Base-by-base conservation (phyloP, 2,888 invertebrate species). In the Andrena fulva region DNA sequence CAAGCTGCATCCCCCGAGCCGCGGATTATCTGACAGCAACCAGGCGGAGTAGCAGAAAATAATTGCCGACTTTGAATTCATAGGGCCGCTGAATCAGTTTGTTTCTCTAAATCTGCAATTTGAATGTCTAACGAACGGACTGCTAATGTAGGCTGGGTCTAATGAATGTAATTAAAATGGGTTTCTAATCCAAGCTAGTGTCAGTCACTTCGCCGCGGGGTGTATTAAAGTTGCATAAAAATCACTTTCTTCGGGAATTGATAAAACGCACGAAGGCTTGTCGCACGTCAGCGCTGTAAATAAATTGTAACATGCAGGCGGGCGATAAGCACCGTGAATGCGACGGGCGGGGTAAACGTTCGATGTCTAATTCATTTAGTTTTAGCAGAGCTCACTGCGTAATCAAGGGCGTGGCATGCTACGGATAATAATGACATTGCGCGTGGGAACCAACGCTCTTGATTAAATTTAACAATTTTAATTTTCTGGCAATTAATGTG, bases 21-120 rank as follows among this genome's bases (percentile, higher is more conserved):
- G 12, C n/a, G 62, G 66, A 73, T 77, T 62, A 62, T 74, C 67
- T 67, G 62, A 20, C 31, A 16, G 48, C 50, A 48, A 33, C 24
- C 71, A 29, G 2, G 29, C 27, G 48, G 2, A 42, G 6, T 7
- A 35, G 31, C 59, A 63, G 24, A 71, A 73, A 73, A 50, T 60
- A 42, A 56, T 50, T 52, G 16, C 72, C 10, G 10, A 8, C 29
- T 50, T 24, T 31, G 33, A 31, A 24, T 33, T 42, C 42, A 12
- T 2, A 7, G 1, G 4, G 59, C 29, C 12, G 16, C 42, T 42
- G 42, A 42, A 16, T 42, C 42, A 42, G 42, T 42, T 42, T 42
- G 16, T 42, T 42, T 42, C 42, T 42, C 42, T 42, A 16, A 42
- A 42, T 42, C 4, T 42, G 42, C 42, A 16, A 42, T 42, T 42